Conservation (phyloP, 2,888 invertebrate genomes). For the Troilus luridus region DNA sequence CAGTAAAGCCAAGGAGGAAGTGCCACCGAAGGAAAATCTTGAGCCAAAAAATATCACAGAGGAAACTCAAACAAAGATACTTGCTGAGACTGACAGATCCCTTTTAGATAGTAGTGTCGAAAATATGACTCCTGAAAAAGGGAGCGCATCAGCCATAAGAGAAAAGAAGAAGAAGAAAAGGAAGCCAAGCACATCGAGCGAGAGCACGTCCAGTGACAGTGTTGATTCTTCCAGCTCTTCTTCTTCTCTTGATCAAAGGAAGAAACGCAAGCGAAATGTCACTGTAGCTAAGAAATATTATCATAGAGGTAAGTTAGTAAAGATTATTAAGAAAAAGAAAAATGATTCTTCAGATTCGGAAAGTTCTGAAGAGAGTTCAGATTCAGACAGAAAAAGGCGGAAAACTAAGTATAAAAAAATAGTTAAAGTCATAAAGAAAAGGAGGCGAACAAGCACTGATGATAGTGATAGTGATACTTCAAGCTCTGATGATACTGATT, state of each 20-base stretch:
- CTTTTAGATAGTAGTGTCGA: constrained; percentile 38
- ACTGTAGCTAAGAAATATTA: constrained; percentile 66
- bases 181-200: constrained; percentile 58
- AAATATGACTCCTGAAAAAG: constrained; percentile 55
- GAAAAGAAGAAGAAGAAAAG: constrained; percentile 62
- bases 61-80: neutral
- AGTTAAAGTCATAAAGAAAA: constrained; percentile 65
- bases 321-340: constrained; percentile 66
- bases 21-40: constrained; percentile 61
- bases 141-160: neutral
- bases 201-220: constrained; percentile 59
- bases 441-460: constrained; percentile 61
- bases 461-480: constrained; percentile 64
- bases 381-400: constrained; percentile 63
- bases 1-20: constrained; percentile 49
- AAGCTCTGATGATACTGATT: constrained; percentile 63
- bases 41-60: constrained; percentile 67
- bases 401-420: constrained; percentile 64
- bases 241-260: constrained; percentile 64
- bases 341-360: constrained; percentile 65
- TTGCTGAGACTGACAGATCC: constrained; percentile 8
- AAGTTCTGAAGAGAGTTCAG: constrained; percentile 65
- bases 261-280: constrained; percentile 63
- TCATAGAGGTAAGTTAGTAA: constrained; percentile 66
- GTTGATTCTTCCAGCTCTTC: constrained; percentile 64